Base-by-base conservation (phyloP, 1,140 invertebrate genomes). In the Drosophila prosaltans region DNA sequence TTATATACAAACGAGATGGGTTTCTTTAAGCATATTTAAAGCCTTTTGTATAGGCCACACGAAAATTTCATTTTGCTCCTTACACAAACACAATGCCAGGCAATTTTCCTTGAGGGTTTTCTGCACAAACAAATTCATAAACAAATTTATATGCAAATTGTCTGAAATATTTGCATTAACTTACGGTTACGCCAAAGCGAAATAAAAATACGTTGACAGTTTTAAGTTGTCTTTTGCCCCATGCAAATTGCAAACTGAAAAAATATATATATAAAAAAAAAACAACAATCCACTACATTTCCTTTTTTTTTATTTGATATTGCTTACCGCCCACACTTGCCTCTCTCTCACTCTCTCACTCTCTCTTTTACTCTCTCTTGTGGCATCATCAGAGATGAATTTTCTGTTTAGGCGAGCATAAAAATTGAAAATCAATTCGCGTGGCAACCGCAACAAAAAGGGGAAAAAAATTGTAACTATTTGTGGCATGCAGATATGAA, bases 351-450 rank as follows among this genome's bases (percentile, higher is more conserved):
- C 21, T 10, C 9, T 9, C 45, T 5, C 9, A 3, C 45, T 5
- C 45, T 7, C 45, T 8, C 21, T 24, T 8, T 1, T 3, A 26
- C 9, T 3, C 2, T 72, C 21, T 57, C 65, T 65, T 57, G 30
- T 62, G 51, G 51, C 65, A 66, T 41, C 65, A 57, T 48, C 36
- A 55, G 65, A 70, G 67, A 74, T 70, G 72, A 74, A 78, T 74
- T 78, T 78, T 78, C 75, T 63, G 75, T 78, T 74, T 74, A 78
- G 72, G 75, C 72, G 59, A 78, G 75, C 75, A 54, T 78, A 78
- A 78, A 78, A 78, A 78, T 78, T 78, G 72, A 78, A 78, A 78
- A 78, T 78, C 75, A 78, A 78, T 78, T 71, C 72, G 8, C 9
- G 16, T 32, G 57, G 30, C 65, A 69, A 62, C 40, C 70, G 65